Evolutionary conservation across 2,888 invertebrate species (phyloP), one percentile per base, ranked within the genome.

Genomic region (Mythimna impura): DNA sequence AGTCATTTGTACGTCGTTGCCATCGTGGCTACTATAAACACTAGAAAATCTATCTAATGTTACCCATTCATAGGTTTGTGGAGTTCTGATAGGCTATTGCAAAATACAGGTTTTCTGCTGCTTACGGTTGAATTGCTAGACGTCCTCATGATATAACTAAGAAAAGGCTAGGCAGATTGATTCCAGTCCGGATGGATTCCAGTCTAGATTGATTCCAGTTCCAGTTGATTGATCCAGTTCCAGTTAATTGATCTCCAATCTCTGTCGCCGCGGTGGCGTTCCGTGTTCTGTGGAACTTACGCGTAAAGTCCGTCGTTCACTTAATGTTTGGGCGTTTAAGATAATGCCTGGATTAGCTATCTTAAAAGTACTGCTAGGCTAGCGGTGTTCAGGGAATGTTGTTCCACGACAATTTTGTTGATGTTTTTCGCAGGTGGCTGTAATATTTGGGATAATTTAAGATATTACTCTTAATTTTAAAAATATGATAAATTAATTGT

Each of bases 311-410:
- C 34, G 71, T 74, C 68, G 66, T 80, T 73, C 62, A 69, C 70
- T 73, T 75, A 73, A 86, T 75, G 76, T 77, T 81, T 68, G 40
- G 61, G 71, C 63, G 72, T 84, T 78, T 83, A 74, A 74, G 82
- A 85, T 85, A 85, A 86, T 81, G 71, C 22, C 12, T 40, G 64
- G 86, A 84, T 86, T 84, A 84, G 76, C 69, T 77, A 81, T 84
- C 79, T 80, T 76, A 54, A 73, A 79, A 84, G 73, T 76, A 86
- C 73, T 73, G 78, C 73, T 86, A 73, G 62, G 58, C 61, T 70
- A 76, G 70, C 73, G 71, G 75, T 67, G 55, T 86, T 78, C 20
- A 47, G 54, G 25, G 43, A 74, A 73, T 73, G 61, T 75, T 50
- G 61, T 74, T 66, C 20, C 20, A 30, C 43, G 40, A 50, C n/a